Percentiles rank a stretch among this genome's conserved stretches.
Conservation (phyloP, 2,113 vertebrate species). For the Corydoras maculifer region DNA sequence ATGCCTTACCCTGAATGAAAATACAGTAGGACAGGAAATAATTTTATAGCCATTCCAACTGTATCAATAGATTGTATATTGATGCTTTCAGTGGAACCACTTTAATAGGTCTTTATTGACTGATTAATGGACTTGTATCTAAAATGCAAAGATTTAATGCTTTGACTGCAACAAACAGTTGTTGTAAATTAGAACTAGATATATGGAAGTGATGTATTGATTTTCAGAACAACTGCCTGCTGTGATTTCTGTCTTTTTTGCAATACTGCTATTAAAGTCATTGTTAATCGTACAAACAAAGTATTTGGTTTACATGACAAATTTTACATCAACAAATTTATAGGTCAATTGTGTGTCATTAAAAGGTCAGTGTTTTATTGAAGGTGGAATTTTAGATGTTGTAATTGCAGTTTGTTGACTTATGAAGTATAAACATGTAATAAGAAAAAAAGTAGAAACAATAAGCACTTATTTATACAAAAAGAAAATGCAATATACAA, state of each 20-base stretch:
- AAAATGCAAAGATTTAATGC: neutral
- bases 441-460: no score
- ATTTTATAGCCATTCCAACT: neutral
- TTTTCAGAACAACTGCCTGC: no score
- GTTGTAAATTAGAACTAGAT: no score
- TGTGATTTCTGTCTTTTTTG: no score
- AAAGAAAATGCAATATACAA: no score
- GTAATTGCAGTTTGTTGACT: no score
- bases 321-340: neutral
- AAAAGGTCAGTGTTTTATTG: no score
- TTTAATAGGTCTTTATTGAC: neutral
- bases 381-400: no score
- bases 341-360: no score
- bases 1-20: neutral
- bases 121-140: constrained; percentile 9
- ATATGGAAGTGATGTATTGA: neutral
- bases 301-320: neutral
- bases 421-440: no score
- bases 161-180: neutral
- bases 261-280: no score
- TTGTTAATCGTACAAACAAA: neutral
- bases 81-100: constrained; percentile 7
- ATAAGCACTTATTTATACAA: no score
- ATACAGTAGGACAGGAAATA: neutral
- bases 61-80: neutral